A percentile compares a stretch with the other conserved stretches of the same genome.
Evolutionary conservation across 2,888 invertebrate species (phyloP).

Genomic region (Netelia melanura): DNA sequence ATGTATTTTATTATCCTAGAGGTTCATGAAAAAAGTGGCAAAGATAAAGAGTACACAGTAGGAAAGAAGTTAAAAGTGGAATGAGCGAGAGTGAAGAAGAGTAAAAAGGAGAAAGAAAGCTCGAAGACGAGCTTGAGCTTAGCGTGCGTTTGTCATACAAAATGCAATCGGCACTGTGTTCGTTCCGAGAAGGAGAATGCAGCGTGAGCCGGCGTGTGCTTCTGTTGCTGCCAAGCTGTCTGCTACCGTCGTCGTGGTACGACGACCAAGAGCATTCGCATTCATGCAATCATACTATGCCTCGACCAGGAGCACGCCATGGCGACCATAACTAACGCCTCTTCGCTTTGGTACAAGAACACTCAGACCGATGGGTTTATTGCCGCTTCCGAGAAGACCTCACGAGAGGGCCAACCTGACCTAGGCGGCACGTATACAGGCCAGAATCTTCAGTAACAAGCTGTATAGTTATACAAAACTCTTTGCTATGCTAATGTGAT

Average conservation of each 20-base stretch:
- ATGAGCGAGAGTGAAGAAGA: constrained; percentile 33
- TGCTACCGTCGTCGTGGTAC: constrained; percentile 71
- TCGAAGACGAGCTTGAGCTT: constrained; percentile 58
- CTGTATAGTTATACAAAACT: constrained; percentile 33
- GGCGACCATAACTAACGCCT: constrained; percentile 74
- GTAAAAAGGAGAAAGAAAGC: constrained; percentile 38
- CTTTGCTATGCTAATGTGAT: constrained; percentile 2
- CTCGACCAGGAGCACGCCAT: constrained; percentile 65
- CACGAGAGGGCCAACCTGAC: constrained; percentile 1
- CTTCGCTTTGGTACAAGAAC: constrained; percentile 71
- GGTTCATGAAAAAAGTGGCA: neutral
- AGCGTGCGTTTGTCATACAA: constrained; percentile 75
- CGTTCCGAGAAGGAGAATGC: constrained; percentile 79
- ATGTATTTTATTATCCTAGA: no score
- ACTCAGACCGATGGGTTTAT: constrained; percentile 73
- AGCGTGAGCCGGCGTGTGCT: constrained; percentile 49
- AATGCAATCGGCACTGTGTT: constrained; percentile 61
- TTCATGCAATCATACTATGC: constrained; percentile 45
- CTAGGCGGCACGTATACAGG: neutral
- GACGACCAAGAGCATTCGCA: constrained; percentile 43
- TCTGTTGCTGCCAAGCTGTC: constrained; percentile 82
- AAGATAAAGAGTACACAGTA: constrained; percentile 25
- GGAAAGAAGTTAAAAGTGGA: constrained; percentile 43
- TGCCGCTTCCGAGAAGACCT: constrained; percentile 71
- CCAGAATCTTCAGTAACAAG: constrained; percentile 36